Percentiles rank a stretch among this genome's conserved stretches.
Conservation (phyloP, 2,797 vertebrate genomes). For the Falco naumanni region DNA sequence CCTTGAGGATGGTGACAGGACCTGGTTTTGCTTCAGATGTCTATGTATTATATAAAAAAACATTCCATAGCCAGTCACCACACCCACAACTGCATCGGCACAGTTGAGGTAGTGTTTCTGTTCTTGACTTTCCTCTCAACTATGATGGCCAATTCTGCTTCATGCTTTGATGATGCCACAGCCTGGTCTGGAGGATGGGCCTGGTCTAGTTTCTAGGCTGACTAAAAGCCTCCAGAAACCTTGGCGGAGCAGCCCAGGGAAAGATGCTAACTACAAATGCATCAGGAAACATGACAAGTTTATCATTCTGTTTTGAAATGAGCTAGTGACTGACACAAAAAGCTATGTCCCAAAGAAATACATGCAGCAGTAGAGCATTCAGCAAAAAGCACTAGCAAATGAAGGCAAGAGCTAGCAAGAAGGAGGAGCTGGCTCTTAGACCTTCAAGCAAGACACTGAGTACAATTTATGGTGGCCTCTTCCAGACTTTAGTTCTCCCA, state of each 20-base stretch:
- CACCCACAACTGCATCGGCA: neutral
- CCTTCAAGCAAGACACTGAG: neutral
- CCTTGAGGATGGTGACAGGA: neutral
- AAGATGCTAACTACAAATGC: neutral
- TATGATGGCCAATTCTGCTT: neutral
- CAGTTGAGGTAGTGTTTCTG: neutral
- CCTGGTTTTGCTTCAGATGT: neutral
- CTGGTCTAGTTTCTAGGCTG: neutral
- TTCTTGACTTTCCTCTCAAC: neutral
- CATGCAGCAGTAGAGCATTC: neutral
- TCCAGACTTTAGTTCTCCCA: accelerated
- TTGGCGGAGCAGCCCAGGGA: neutral
- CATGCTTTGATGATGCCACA: accelerated
- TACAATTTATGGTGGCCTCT: neutral
- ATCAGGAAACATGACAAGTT: neutral
- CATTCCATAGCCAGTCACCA: accelerated
- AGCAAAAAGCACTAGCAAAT: neutral
- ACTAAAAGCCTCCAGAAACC: neutral
- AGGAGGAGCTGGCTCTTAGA: neutral
- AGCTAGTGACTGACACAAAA: accelerated
- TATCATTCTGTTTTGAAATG: neutral
- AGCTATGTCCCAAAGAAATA: neutral
- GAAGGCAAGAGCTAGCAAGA: neutral
- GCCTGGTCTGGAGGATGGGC: too few species aligned
- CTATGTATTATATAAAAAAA: neutral